Evolutionary conservation across 2,113 vertebrate genomes (phyloP).

Genomic region (Corydoras maculifer): DNA sequence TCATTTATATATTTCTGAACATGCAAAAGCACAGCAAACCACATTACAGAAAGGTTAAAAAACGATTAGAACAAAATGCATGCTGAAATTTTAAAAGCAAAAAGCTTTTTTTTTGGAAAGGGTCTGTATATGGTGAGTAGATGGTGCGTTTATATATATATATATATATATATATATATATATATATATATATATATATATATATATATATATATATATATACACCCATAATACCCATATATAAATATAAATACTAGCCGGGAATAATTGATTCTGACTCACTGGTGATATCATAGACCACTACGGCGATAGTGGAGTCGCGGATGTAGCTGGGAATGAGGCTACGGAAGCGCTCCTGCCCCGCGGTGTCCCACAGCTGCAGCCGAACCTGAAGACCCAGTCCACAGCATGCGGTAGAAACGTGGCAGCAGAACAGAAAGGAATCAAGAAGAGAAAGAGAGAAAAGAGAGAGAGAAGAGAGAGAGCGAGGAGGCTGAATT

Average conservation of each 20-base stretch:
- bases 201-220: background rate
- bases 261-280: conserved; percentile 52
- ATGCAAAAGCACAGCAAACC: no score
- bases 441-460: conserved; percentile 39
- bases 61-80: no score
- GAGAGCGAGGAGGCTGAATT: conserved; percentile 19
- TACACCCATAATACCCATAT: no score
- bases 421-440: conserved; percentile 54
- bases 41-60: no score
- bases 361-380: conserved; percentile 77
- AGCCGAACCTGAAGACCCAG: conserved; percentile 68
- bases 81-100: no score
- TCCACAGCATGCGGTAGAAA: conserved; percentile 48
- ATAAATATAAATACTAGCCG: no score
- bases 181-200: no score
- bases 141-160: no score
- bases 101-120: no score
- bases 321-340: conserved; percentile 81
- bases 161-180: no score
- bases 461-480: conserved; percentile 22
- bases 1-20: no score
- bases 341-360: conserved; percentile 78
- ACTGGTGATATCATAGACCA: conserved; percentile 82
- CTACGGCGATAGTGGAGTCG: conserved; percentile 77
- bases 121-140: no score